Conservation (phyloP, 2,888 invertebrate genomes). For the Hipparchia semele region DNA sequence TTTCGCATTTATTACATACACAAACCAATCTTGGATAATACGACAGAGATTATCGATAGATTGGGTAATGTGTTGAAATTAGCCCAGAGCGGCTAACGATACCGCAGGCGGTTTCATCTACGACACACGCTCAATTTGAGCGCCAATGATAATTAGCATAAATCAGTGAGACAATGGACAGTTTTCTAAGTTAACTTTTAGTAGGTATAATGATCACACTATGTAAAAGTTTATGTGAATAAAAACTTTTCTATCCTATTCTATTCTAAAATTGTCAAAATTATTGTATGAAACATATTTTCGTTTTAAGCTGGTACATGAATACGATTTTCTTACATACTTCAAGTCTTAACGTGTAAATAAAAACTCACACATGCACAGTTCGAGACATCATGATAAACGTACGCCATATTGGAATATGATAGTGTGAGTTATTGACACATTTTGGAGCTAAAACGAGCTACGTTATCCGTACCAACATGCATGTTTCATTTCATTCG, state of each 20-base stretch:
- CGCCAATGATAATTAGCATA: slow-evolving; percentile 1
- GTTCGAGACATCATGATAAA: no score
- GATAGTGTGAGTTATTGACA: no score
- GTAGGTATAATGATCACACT: neutral
- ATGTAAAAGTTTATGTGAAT: no score
- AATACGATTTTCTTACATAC: no score
- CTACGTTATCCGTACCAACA: neutral
- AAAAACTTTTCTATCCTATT: no score
- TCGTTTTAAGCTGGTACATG: no score
- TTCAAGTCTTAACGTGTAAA: no score
- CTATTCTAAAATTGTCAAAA: no score
- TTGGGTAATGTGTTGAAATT: neutral
- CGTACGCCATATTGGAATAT: no score
- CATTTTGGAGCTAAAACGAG: neutral
- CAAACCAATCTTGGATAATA: neutral
- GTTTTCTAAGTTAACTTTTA: neutral
- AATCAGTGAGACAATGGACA: neutral
- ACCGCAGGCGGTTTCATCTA: neutral
- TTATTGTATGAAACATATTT: no score
- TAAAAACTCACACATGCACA: no score
- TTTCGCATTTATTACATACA: no score
- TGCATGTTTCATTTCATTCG: neutral
- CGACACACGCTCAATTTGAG: neutral
- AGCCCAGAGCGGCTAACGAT: neutral
- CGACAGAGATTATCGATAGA: slow-evolving; percentile 3